Base-by-base conservation (phyloP, 2,888 invertebrate species). In the Limenitis arthemis region DNA sequence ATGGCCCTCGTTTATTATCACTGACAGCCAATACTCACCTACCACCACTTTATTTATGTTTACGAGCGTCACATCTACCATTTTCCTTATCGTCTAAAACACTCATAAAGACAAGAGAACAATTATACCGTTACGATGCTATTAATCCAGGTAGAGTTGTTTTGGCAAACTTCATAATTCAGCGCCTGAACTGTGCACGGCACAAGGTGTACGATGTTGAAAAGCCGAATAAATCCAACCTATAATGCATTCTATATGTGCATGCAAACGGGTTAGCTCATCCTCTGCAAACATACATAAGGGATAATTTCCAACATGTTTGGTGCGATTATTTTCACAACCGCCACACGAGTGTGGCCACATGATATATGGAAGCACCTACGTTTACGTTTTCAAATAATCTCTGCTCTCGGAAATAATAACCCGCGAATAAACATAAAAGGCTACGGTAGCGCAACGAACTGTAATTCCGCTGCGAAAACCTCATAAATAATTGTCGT, bases 341-440 rank as follows among this genome's bases (percentile, higher is more conserved):
- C 70, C 75, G 75, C 69, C 77, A 72, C 64, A 66, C 64, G 66
- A 64, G 70, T 71, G 70, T 67, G 69, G 69, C 69, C 61, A 67
- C 59, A 68, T 82, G 77, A 82, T 77, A 77, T 80, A 81, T 73
- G 72, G 68, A 68, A 67, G 69, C 71, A 73, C 72, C 75, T 74
- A 75, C 75, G 74, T 75, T 78, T 75, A 77, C 75, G 71, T 75
- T 79, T 77, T 70, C 75, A 72, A 79, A 79, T 81, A 79, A 79
- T 82, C 75, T 69, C 71, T 65, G 67, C 64, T 64, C 72, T 68
- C 55, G 58, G 66, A 73, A 77, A 80, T 81, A 78, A 81, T 80
- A 77, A 77, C 73, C 76, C 72, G 73, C 72, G 77, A 79, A 79
- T 81, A 77, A 73, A 79, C 76, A 77, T 75, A 78, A 81, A 79